phyloP scores from a whole-genome alignment of 2,113 vertebrate genomes.

The Haplotaxodon microlepis region DNA sequence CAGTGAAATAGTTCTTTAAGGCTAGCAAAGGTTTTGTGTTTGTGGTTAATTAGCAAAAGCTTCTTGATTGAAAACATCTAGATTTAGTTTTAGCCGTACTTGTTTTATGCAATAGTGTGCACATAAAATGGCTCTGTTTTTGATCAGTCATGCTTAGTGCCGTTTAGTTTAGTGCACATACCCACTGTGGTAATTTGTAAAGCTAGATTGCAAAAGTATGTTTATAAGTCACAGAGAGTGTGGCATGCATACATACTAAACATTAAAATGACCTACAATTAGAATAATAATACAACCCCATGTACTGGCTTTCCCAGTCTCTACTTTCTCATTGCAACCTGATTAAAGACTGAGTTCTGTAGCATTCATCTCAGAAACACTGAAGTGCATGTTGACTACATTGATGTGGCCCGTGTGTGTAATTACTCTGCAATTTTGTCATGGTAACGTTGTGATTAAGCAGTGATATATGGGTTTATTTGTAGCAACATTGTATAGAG shows the following conservation, averaged over 20 bases:
- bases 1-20: background rate
- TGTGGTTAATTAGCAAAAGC: background rate
- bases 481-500: constrained; percentile 32
- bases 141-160: background rate
- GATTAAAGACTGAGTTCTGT: constrained; percentile 40
- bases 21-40: background rate
- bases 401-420: constrained; percentile 42
- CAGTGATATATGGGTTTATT: constrained; percentile 42
- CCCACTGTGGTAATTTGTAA: background rate
- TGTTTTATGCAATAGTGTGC: background rate
- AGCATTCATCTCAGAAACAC: constrained; percentile 1
- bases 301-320: background rate
- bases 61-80: background rate
- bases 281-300: background rate
- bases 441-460: constrained; percentile 40
- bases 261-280: background rate
- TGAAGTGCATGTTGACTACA: background rate
- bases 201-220: background rate
- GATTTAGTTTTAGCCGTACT: background rate
- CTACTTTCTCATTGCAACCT: constrained; percentile 12
- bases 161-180: background rate
- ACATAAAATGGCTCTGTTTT: background rate
- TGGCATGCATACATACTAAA: background rate
- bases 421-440: constrained; percentile 42
- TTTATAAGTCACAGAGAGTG: background rate